These are phyloP conservation scores for Macrosteles quadrilineatus DNA, from an alignment of 1,140 invertebrate species.

Conservation along the genomic window DNA sequence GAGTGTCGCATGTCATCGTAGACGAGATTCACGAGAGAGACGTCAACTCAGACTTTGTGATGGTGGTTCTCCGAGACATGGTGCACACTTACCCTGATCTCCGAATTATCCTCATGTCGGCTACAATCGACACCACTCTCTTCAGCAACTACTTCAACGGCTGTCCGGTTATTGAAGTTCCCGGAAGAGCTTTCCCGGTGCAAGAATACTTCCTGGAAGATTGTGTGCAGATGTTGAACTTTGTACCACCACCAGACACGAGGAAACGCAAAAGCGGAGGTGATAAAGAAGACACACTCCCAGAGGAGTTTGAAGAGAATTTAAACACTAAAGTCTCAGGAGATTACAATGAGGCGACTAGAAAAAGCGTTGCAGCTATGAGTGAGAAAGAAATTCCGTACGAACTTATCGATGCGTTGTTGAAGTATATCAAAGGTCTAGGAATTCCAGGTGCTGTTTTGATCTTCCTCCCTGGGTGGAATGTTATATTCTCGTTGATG, in stretches of 20 bases:
- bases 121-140: constrained; percentile 89
- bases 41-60: constrained; percentile 94
- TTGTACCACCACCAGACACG: constrained; percentile 70
- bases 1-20: constrained; percentile 88
- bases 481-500: constrained; percentile 90
- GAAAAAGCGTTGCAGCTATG: constrained; percentile 69
- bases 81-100: constrained; percentile 86
- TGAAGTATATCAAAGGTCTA: constrained; percentile 73
- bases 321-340: constrained; percentile 63
- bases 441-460: constrained; percentile 81
- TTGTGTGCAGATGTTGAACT: constrained; percentile 77
- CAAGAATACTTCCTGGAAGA: constrained; percentile 90
- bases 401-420: constrained; percentile 83
- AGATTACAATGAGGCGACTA: constrained; percentile 64
- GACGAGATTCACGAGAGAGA: constrained; percentile 99
- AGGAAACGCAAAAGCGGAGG: constrained; percentile 65
- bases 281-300: constrained; percentile 61
- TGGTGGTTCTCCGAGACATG: constrained; percentile 92
- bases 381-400: constrained; percentile 91
- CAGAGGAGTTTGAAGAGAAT: constrained; percentile 72
- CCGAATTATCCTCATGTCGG: constrained; percentile 95
- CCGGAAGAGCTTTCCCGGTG: constrained; percentile 79
- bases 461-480: constrained; percentile 94
- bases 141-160: constrained; percentile 91
- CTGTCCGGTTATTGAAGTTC: constrained; percentile 79